Evolutionary conservation across 2,888 invertebrate species (phyloP).

Genomic region (Macropis europaea): DNA sequence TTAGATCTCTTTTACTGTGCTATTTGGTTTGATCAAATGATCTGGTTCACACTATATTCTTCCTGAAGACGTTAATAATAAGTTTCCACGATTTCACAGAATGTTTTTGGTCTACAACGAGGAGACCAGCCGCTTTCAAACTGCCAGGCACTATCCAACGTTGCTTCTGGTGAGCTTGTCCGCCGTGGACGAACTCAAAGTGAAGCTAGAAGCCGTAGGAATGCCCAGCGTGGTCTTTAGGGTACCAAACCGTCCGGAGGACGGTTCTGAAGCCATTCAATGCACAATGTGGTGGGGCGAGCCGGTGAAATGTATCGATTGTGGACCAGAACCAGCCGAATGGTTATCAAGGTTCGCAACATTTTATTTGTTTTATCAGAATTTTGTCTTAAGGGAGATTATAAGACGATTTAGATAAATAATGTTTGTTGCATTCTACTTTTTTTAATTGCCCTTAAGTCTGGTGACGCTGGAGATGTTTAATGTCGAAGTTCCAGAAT

Average conservation of each 20-base stretch:
- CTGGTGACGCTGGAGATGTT: too few relatives aligned
- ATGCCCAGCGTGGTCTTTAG: conserved; percentile 79
- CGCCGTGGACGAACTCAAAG: conserved; percentile 76
- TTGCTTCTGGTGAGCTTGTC: conserved; percentile 79
- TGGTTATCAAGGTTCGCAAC: conserved; percentile 82
- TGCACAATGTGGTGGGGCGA: conserved; percentile 77
- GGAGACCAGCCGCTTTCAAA: conserved; percentile 77
- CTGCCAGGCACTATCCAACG: conserved; percentile 80
- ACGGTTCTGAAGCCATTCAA: conserved; percentile 46
- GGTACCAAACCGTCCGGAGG: conserved; percentile 70
- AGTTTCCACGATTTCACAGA: conserved; percentile 62
- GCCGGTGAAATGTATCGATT: conserved; percentile 81
- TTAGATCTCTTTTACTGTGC: too few relatives aligned
- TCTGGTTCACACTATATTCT: too few relatives aligned
- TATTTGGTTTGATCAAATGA: too few relatives aligned
- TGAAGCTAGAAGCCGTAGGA: conserved; percentile 80
- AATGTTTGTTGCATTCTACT: background rate
- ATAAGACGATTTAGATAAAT: background rate
- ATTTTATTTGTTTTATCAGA: too few relatives aligned
- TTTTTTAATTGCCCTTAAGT: too few relatives aligned
- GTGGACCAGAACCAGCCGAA: conserved; percentile 83
- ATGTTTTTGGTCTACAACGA: conserved; percentile 79
- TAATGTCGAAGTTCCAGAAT: too few relatives aligned
- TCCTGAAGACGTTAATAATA: too few relatives aligned
- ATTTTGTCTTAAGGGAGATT: background rate